Evolutionary conservation across 2,888 invertebrate genomes (phyloP).

Genomic region (Prosopocoilus inquinatus): DNA sequence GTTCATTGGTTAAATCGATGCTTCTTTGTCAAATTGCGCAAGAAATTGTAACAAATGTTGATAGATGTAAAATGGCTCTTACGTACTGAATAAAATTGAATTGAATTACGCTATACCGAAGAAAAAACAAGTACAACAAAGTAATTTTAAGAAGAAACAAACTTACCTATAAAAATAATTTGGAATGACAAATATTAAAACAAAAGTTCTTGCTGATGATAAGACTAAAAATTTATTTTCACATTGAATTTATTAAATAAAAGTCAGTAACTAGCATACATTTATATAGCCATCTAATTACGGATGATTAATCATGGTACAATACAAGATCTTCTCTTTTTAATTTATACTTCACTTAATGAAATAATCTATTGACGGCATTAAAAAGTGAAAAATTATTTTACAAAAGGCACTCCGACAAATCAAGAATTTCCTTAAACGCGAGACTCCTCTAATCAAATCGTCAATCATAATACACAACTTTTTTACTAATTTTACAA

Average conservation of each 20-base stretch:
- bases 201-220: too few relatives aligned
- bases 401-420: conserved; percentile 42
- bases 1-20: too few relatives aligned
- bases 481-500: not conserved
- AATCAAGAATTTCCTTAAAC: conserved; percentile 31
- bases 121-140: too few relatives aligned
- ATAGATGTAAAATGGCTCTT: too few relatives aligned
- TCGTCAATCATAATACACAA: not conserved
- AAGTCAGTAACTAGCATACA: conserved; percentile 24
- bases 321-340: conserved; percentile 4
- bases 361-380: conserved; percentile 28
- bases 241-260: conserved; percentile 30
- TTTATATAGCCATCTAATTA: conserved; percentile 28
- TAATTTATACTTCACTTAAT: conserved; percentile 7
- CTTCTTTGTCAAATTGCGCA: too few relatives aligned
- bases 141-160: too few relatives aligned
- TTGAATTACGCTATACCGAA: too few relatives aligned
- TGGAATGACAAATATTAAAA: too few relatives aligned
- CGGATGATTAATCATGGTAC: conserved; percentile 18
- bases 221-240: conserved; percentile 1
- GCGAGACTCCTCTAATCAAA: conserved; percentile 4
- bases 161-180: too few relatives aligned
- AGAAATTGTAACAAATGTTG: too few relatives aligned
- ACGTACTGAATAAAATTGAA: too few relatives aligned
- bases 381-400: conserved; percentile 31